Percentiles rank a stretch among this genome's conserved stretches.
These are phyloP conservation scores for Drosophila acutilabella DNA, from an alignment of 2,888 invertebrate species.

Conservation along the genomic window DNA sequence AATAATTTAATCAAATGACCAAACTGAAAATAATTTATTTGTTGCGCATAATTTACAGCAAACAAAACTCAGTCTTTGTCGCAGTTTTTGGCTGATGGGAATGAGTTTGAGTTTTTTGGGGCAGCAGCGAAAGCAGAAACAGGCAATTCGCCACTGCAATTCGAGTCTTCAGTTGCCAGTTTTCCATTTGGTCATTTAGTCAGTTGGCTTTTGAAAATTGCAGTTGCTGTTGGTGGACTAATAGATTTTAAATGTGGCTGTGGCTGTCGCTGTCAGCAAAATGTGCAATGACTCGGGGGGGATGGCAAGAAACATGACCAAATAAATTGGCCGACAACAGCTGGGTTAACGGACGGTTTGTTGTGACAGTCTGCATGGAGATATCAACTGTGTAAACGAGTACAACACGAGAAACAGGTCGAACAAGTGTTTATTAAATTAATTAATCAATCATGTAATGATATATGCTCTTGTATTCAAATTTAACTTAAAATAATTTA, in stretches of 20 bases:
- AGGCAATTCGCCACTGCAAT: conserved; percentile 12
- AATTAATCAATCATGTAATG: conserved; percentile 8
- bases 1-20: conserved; percentile 80
- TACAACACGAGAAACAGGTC: conserved; percentile 16
- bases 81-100: conserved; percentile 26
- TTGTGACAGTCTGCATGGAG: conserved; percentile 65
- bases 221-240: conserved; percentile 55
- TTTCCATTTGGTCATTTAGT: conserved; percentile 18
- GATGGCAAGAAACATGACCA: conserved; percentile 46
- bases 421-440: background rate
- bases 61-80: conserved; percentile 21
- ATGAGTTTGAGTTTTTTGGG: conserved; percentile 18
- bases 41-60: conserved; percentile 61
- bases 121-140: conserved; percentile 38
- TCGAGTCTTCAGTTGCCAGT: conserved; percentile 19
- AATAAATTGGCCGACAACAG: conserved; percentile 62
- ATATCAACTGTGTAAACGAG: conserved; percentile 42
- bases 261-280: conserved; percentile 73
- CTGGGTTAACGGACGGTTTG: conserved; percentile 56
- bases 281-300: conserved; percentile 25
- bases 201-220: conserved; percentile 32
- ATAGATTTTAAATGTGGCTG: conserved; percentile 79
- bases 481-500: background rate
- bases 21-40: conserved; percentile 73
- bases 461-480: background rate